Base-by-base conservation (phyloP, 2,888 invertebrate genomes). In the Chloroclystis v-ata region DNA sequence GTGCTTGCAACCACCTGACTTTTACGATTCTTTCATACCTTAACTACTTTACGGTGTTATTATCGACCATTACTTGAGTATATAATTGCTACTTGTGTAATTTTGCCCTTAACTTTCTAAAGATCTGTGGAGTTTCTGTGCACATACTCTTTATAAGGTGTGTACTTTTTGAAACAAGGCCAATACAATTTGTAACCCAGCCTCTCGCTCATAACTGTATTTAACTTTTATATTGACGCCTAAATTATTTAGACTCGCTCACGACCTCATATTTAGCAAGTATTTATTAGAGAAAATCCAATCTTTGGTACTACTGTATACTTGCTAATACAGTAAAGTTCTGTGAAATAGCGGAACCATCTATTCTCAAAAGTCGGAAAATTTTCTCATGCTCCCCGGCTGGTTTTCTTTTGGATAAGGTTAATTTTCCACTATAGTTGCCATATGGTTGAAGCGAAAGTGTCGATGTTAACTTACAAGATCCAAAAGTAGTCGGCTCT, bases 361-460 rank as follows among this genome's bases (percentile, higher is more conserved):
- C n/a, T n/a, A n/a, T n/a, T n/a, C n/a, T n/a, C n/a, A n/a, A n/a
- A n/a, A n/a, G n/a, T n/a, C n/a, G n/a, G n/a, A n/a, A n/a, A n/a
- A n/a, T n/a, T n/a, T n/a, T n/a, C 20, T 20, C 5, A 4, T 20
- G 2, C 2, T 20, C 20, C 20, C 2, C 20, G 20, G 3, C 3
- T 20, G 2, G 40, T 45, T 52, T 43, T 45, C 12, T 35, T 44
- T 51, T 47, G 20, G 20, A 20, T 20, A 20, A 20, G 20, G 20
- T 20, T 4, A 20, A 20, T 20, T 20, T 40, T 52, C 55, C 48
- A 51, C 41, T 24, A 30, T 32, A 16, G 63, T 58, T 61, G 58
- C 50, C 59, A 58, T 49, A 52, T 58, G 55, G 43, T 58, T 43
- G 51, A 55, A 63, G 58, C 51, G 82, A 82, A 83, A 82, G 82